Percentiles rank a stretch among this genome's conserved stretches.
phyloP scores from a whole-genome alignment of 2,113 vertebrate genomes.

The Prionailurus bengalensis region DNA sequence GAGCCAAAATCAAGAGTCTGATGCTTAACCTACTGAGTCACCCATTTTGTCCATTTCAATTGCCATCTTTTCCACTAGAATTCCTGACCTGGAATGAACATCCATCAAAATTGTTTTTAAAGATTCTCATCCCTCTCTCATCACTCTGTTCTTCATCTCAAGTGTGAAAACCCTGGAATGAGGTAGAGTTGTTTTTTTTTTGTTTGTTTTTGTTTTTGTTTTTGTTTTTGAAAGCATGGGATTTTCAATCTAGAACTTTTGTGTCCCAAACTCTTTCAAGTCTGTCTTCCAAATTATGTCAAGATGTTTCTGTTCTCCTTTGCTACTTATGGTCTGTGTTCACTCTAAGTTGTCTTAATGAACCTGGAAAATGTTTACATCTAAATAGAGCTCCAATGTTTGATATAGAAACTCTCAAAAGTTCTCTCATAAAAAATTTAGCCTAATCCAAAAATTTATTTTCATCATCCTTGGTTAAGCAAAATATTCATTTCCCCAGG shows the following conservation, averaged over 20 bases:
- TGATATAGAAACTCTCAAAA: neutral
- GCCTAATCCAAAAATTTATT: neutral
- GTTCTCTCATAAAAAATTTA: neutral
- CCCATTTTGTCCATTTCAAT: neutral
- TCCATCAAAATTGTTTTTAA: neutral
- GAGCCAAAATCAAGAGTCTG: neutral
- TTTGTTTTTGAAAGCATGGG: neutral
- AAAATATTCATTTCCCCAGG: neutral
- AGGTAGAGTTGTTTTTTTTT: neutral
- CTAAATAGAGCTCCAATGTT: neutral
- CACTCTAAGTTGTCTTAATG: neutral
- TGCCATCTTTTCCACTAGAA: neutral
- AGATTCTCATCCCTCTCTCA: neutral
- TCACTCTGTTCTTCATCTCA: neutral
- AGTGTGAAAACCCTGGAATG: neutral
- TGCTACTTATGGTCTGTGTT: neutral
- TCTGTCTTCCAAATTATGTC: slow-evolving; percentile 23
- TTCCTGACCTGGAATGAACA: neutral
- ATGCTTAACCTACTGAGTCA: neutral
- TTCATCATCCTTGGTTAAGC: neutral
- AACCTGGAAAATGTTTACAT: neutral
- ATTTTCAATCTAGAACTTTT: neutral
- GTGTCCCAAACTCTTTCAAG: neutral
- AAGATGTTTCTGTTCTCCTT: neutral
- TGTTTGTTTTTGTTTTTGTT: neutral